phyloP scores from a whole-genome alignment of 1,140 invertebrate species.

The Sarcophaga peregrina region DNA sequence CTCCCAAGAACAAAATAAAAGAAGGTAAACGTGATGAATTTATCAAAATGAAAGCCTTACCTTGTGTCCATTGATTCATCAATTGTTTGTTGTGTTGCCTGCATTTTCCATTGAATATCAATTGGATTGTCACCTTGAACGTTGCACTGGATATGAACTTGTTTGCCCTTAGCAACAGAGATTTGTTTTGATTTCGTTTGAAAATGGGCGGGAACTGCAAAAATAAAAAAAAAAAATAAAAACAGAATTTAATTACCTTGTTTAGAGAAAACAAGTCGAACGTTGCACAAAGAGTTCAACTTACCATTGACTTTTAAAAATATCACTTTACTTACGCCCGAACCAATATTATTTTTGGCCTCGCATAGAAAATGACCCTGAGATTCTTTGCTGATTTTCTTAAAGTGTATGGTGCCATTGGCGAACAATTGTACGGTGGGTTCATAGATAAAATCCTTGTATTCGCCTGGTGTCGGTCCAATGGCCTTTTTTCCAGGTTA shows the following conservation, averaged over 20 bases:
- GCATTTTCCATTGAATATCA: conserved; percentile 83
- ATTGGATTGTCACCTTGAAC: conserved; percentile 90
- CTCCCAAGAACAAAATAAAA: no score
- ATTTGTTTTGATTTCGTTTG: conserved; percentile 81
- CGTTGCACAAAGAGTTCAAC: conserved; percentile 46
- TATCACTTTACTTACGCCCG: conserved; percentile 87
- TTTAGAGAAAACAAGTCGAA: not conserved
- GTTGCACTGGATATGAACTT: conserved; percentile 84
- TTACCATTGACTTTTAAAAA: conserved; percentile 88
- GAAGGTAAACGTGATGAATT: no score
- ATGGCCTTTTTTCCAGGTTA: conserved; percentile 88
- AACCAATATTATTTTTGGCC: conserved; percentile 89
- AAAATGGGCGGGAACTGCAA: conserved; percentile 84
- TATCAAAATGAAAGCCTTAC: conserved; percentile 57
- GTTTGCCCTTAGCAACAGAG: conserved; percentile 79
- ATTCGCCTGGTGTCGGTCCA: conserved; percentile 85
- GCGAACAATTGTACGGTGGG: conserved; percentile 79
- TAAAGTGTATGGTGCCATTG: conserved; percentile 84
- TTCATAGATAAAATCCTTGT: conserved; percentile 84
- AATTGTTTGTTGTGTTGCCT: conserved; percentile 71
- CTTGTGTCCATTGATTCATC: conserved; percentile 76
- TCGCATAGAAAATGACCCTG: conserved; percentile 94
- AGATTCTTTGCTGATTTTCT: conserved; percentile 83
- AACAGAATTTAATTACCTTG: not conserved
- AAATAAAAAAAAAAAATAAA: conserved; percentile 43